Conservation (phyloP, 2,797 vertebrate species). For the Ciconia nigra region DNA sequence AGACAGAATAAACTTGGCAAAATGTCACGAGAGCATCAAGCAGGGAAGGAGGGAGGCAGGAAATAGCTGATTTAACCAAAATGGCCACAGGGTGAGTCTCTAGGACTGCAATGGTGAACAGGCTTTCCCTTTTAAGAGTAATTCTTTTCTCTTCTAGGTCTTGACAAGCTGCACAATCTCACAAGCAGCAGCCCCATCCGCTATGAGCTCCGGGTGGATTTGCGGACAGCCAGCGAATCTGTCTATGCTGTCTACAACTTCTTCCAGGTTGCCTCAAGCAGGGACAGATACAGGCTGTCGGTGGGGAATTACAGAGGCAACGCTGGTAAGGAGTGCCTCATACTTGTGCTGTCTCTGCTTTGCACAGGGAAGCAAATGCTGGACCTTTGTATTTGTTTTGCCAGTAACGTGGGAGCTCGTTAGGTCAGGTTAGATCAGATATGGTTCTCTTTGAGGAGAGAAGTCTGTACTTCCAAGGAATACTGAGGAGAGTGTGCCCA, state of each 20-base stretch:
- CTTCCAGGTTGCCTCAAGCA: slow-evolving; percentile 84
- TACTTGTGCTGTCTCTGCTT: neutral
- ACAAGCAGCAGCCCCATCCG: slow-evolving; percentile 75
- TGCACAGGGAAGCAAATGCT: neutral
- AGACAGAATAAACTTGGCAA: neutral
- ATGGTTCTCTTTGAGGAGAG: neutral
- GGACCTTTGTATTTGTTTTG: neutral
- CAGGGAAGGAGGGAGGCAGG: neutral
- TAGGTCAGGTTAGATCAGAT: neutral
- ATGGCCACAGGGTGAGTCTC: neutral
- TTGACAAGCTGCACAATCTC: slow-evolving; percentile 88
- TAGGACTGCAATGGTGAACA: neutral
- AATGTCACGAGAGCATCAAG: neutral
- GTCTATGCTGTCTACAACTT: slow-evolving; percentile 82
- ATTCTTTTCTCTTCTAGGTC: slow-evolving; percentile 69
- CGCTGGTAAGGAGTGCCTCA: slow-evolving; percentile 73
- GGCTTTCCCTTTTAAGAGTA: neutral
- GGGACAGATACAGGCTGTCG: slow-evolving; percentile 82
- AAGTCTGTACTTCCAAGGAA: neutral
- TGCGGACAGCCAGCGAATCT: slow-evolving; percentile 77
- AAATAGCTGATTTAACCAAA: slow-evolving; percentile 7
- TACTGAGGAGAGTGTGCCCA: neutral
- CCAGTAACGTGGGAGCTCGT: neutral
- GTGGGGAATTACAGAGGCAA: slow-evolving; percentile 86
- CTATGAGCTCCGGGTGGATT: slow-evolving; percentile 82